Evolutionary conservation across 2,797 vertebrate species (phyloP), one percentile per base, ranked within the genome.

Genomic region (Erithacus rubecula): DNA sequence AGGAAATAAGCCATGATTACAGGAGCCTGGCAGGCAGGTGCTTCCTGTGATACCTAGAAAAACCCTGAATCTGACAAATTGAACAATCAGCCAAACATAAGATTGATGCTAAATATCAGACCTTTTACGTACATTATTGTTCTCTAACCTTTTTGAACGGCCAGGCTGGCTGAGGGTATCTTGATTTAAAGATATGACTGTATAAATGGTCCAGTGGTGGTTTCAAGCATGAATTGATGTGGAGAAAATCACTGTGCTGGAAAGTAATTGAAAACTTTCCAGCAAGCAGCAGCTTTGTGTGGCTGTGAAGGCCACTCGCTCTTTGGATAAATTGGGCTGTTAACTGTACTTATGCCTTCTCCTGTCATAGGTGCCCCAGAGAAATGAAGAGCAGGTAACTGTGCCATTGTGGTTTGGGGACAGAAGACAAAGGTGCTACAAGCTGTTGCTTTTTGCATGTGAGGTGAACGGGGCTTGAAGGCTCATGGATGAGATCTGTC

Each of bases 41-140:
- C 82, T 96, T 97, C 89, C 95, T 90, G 49, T 70, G 95, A 96
- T 95, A 94, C 70, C 74, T 56, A 76, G 65, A 81, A 92, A 92
- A 88, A 7, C 34, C 27, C 56, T 6, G 11, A 41, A 52, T 65
- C 51, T 88, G 82, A 90, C 67, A 79, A 88, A 90, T 0, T 22
- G 56, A 92, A 91, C 78, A 91, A 90, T 85, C 77, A 58, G 29
- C 77, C 83, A 63, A 79, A 91, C 2, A 3, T 76, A 76, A 89
- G 72, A 84, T 10, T 72, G 67, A 95, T 90, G 64, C 37, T 84
- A 32, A 78, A 44, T 67, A 81, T 75, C 77, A 93, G 89, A 46
- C 34, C 34, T 72, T 80, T 55, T 79, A 81, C 37, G 60, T 69
- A 24, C 8, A 59, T 84, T 72, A 87, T 82, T 91, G 85, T 95